phyloP scores from a whole-genome alignment of 2,888 invertebrate genomes.

The Phyllotreta striolata region DNA sequence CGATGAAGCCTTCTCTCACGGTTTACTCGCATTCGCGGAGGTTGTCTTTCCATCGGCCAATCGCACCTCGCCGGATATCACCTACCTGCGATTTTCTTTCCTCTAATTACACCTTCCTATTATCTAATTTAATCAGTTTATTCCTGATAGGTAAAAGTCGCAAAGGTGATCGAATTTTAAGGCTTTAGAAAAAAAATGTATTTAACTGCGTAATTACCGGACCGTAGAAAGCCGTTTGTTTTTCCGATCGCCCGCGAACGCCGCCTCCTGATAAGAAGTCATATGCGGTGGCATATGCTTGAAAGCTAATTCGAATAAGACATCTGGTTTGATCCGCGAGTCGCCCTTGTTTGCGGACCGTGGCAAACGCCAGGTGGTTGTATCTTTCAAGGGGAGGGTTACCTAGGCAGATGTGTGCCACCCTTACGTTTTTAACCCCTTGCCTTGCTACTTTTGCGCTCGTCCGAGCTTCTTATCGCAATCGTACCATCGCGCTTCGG shows the following conservation, averaged over 20 bases:
- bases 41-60: conserved; percentile 49
- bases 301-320: conserved; percentile 48
- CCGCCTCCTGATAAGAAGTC: conserved; percentile 45
- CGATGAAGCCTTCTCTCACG: conserved; percentile 35
- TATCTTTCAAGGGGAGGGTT: conserved; percentile 61
- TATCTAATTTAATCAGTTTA: too few species aligned
- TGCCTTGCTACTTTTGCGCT: conserved; percentile 51
- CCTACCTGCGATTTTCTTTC: conserved; percentile 48
- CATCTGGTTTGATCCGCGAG: conserved; percentile 50
- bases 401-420: conserved; percentile 59
- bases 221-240: too few species aligned
- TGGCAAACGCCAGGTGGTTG: conserved; percentile 62
- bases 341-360: conserved; percentile 61
- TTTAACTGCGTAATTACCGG: too few species aligned
- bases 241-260: conserved; percentile 37
- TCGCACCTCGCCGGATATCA: conserved; percentile 51
- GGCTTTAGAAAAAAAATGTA: too few species aligned
- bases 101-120: conserved; percentile 21
- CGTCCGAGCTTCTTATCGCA: conserved; percentile 48
- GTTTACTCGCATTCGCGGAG: conserved; percentile 50
- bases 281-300: conserved; percentile 53
- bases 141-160: too few species aligned
- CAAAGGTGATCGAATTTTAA: too few species aligned
- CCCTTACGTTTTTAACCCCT: conserved; percentile 54
- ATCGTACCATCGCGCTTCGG: conserved; percentile 36